These are phyloP conservation scores for Clunio marinus DNA, from an alignment of 2,888 invertebrate genomes.

Conservation along the genomic window DNA sequence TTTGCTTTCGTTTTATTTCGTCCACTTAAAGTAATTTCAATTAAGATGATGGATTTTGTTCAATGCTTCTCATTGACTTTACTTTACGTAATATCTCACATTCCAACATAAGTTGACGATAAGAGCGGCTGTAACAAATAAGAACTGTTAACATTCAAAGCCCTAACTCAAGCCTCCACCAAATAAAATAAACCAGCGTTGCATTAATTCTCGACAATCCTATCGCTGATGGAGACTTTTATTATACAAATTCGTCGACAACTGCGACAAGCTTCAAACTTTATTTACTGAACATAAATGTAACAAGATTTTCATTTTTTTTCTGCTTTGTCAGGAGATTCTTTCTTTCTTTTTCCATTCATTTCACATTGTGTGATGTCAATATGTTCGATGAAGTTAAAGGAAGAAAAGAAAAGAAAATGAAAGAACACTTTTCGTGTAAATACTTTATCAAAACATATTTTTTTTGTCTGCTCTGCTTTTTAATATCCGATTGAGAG, in stretches of 20 bases:
- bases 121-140: too few species aligned
- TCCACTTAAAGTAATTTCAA: slow-evolving; percentile 24
- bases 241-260: slow-evolving; percentile 10
- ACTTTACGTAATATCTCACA: too few species aligned
- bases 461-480: slow-evolving; percentile 36
- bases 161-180: too few species aligned
- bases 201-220: slow-evolving; percentile 19
- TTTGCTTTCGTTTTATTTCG: not conserved
- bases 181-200: not conserved
- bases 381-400: not conserved
- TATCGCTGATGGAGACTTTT: slow-evolving; percentile 28
- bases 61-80: not conserved
- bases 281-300: slow-evolving; percentile 3
- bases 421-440: slow-evolving; percentile 17
- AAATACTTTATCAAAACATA: slow-evolving; percentile 27
- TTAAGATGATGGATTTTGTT: slow-evolving; percentile 36
- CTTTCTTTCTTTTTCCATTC: not conserved
- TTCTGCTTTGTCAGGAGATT: slow-evolving; percentile 24
- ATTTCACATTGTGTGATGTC: slow-evolving; percentile 1
- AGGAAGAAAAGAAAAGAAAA: not conserved
- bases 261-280: not conserved
- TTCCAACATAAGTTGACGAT: too few species aligned
- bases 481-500: slow-evolving; percentile 39
- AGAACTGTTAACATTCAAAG: too few species aligned
- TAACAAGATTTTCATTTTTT: slow-evolving; percentile 11